A percentile compares a stretch with the other conserved stretches of the same genome.
These are phyloP conservation scores for Cisticola juncidis DNA, from an alignment of 2,113 vertebrate species.

Conservation along the genomic window DNA sequence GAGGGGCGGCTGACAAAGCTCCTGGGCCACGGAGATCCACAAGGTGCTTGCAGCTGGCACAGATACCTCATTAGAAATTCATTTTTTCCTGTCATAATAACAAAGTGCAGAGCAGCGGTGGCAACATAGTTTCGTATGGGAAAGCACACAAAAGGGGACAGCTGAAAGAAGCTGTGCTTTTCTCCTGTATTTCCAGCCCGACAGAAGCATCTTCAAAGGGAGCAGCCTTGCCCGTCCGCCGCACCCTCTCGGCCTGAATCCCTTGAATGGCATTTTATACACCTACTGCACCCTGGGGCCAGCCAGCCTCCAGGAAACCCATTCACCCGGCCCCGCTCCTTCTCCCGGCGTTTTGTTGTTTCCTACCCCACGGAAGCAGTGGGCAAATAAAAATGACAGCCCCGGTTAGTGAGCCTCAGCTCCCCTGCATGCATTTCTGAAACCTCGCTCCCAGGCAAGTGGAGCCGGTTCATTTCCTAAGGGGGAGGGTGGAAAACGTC, in stretches of 20 bases:
- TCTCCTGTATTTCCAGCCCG: constrained; percentile 72
- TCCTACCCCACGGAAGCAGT: background rate
- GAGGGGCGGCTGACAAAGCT: constrained; percentile 59
- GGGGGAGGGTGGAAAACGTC: background rate
- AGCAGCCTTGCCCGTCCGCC: constrained; percentile 65
- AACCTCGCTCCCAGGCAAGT: background rate
- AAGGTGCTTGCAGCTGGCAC: constrained; percentile 79
- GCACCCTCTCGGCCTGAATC: constrained; percentile 4
- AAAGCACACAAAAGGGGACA: constrained; percentile 80
- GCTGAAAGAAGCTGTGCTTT: constrained; percentile 82
- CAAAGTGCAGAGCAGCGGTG: constrained; percentile 74
- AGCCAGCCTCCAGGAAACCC: background rate
- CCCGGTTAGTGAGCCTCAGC: background rate
- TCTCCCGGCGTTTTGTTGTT: constrained; percentile 24
- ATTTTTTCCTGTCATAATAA: constrained; percentile 85
- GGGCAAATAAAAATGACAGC: background rate
- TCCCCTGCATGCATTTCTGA: background rate
- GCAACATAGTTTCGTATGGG: constrained; percentile 76
- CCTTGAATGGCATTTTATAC: constrained; percentile 31
- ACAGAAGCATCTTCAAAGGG: constrained; percentile 71
- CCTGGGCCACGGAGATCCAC: constrained; percentile 60
- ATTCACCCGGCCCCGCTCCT: constrained; percentile 17
- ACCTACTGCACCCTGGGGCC: constrained; percentile 3
- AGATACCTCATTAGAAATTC: constrained; percentile 83
- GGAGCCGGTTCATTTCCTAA: background rate